phyloP scores from a whole-genome alignment of 1,140 invertebrate species.

The Bathynomus jamesi region DNA sequence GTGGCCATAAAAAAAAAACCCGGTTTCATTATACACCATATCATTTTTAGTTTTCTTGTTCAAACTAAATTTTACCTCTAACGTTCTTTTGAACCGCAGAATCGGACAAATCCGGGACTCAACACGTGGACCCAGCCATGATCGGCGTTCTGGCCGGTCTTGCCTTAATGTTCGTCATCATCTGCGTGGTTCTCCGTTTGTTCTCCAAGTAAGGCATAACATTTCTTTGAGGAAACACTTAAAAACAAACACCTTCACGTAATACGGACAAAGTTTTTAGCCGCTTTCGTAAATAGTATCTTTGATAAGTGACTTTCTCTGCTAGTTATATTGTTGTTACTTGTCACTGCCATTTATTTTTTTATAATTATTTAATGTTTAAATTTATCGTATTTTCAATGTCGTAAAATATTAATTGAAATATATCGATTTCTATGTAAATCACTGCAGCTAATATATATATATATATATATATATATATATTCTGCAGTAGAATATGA shows the following conservation, averaged over 20 bases:
- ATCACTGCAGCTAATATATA: too few species aligned
- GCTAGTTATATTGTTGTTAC: too few species aligned
- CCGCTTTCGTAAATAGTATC: neutral
- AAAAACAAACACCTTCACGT: neutral
- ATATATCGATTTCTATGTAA: too few species aligned
- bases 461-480: neutral
- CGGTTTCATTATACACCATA: too few species aligned
- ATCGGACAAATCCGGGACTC: neutral
- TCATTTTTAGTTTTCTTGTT: too few species aligned
- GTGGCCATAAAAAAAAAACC: neutral
- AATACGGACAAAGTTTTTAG: neutral
- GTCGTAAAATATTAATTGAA: too few species aligned
- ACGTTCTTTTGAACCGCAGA: neutral
- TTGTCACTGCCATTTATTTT: too few species aligned
- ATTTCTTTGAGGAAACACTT: neutral
- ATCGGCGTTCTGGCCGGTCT: conserved; percentile 80
- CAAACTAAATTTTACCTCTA: too few species aligned
- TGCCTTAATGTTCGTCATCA: conserved; percentile 87
- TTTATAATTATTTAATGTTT: too few species aligned
- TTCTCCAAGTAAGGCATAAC: conserved; percentile 9
- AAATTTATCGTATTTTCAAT: too few species aligned
- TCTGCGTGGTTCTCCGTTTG: conserved; percentile 65
- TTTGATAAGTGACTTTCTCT: too few species aligned
- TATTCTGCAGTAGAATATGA: neutral
- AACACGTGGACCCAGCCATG: conserved; percentile 69